Evolutionary conservation across 2,113 vertebrate genomes (phyloP), one percentile per base, ranked within the genome.

Genomic region (Sceloporus undulatus): DNA sequence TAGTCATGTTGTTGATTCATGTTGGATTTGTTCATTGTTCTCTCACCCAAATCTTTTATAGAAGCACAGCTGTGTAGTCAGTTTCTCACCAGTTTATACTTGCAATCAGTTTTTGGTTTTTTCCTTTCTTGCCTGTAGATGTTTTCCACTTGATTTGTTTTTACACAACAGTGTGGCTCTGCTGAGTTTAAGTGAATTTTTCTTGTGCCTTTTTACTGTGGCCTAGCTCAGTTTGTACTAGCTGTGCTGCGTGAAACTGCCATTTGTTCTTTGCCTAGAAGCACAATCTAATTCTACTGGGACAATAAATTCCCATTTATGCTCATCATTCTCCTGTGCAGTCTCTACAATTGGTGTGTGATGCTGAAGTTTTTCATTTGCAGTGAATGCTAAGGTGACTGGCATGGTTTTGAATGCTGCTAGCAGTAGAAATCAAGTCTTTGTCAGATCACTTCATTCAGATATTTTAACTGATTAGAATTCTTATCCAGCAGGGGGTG

Each of bases 401-500:
- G 85, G 13, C 48, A 85, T 68, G 14, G 71, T 91, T 92, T 76
- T 86, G 85, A 70, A 56, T 91, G 34, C 52, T 29, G 11, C 88
- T 90, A 83, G 70, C 9, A 68, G 78, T 86, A 89, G 62, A 59
- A 70, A 59, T 71, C 42, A 70, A 54, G 25, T 23, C 48, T 68
- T 27, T 77, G 77, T 14, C 48, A 85, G 59, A 23, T 1, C 82
- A 87, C 87, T 34, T 0, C 75, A 82, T 38, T 68, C 86, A 87
- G 82, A 25, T 93, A 70, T 93, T 93, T 93, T 89, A 83, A 85
- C 56, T 71, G 83, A 54, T 38, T 87, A 81, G 79, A 70, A 38
- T 71, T 85, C 1, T 0, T 29, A 66, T 92, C 80, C 95, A 94
- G 93, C 89, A 96, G 94, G 87, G 95, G 95, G 94, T 94, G 94